Conservation (phyloP, 2,888 invertebrate species). For the Brachypterus glaber region DNA sequence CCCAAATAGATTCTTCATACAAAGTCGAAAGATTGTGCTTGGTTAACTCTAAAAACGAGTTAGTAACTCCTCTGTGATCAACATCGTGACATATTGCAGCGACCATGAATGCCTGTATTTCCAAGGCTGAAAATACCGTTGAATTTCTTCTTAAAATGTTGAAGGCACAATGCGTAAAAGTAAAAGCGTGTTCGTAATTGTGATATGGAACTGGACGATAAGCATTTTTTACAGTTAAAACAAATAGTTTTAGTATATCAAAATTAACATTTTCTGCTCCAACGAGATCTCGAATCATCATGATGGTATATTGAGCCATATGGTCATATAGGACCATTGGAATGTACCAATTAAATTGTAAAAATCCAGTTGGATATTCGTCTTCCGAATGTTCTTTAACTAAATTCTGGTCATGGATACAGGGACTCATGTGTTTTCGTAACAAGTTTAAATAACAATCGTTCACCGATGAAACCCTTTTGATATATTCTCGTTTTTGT, state of each 20-base stretch:
- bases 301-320: constrained; percentile 45
- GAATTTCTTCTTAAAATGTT: constrained; percentile 44
- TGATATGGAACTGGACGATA: constrained; percentile 52
- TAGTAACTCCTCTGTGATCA: constrained; percentile 54
- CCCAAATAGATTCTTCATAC: constrained; percentile 49
- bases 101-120: constrained; percentile 43
- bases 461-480: constrained; percentile 27
- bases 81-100: constrained; percentile 53
- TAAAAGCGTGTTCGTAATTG: constrained; percentile 55
- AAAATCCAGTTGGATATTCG: constrained; percentile 38
- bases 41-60: constrained; percentile 48
- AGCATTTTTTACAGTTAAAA: constrained; percentile 41
- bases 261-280: constrained; percentile 40
- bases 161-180: constrained; percentile 52
- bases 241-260: constrained; percentile 40
- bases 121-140: constrained; percentile 20
- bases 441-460: no score
- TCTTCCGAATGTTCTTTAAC: constrained; percentile 40
- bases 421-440: constrained; percentile 46
- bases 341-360: constrained; percentile 50
- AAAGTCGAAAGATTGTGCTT: constrained; percentile 47
- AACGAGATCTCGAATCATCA: constrained; percentile 46
- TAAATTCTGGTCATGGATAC: constrained; percentile 43
- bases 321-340: constrained; percentile 42
- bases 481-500: constrained; percentile 44